A percentile compares a stretch with the other conserved stretches of the same genome.
Conservation (phyloP, 2,113 vertebrate genomes). For the Prunella fulvescens region DNA sequence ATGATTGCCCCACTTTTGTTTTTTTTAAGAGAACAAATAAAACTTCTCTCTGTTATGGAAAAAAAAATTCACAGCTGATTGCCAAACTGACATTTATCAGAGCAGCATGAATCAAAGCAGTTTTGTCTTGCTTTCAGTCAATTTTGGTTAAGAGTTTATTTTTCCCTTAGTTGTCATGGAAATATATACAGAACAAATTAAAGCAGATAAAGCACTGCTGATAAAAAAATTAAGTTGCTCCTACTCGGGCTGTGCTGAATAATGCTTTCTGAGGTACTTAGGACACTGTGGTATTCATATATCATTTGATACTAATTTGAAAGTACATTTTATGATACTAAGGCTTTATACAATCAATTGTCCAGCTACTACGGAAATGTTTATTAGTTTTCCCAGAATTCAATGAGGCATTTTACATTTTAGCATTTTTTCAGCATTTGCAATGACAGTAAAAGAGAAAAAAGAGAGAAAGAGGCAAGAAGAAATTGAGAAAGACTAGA, state of each 20-base stretch:
- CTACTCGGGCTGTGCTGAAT: not conserved
- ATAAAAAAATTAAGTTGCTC: not conserved
- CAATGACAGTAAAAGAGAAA: not conserved
- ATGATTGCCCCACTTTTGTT: not conserved
- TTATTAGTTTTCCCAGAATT: not conserved
- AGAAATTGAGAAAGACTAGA: not conserved
- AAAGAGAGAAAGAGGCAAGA: not conserved
- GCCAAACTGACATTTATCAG: constrained; percentile 8
- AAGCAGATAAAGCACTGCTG: constrained; percentile 7
- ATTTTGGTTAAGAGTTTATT: constrained; percentile 26
- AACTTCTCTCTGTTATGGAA: not conserved
- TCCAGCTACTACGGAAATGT: not conserved
- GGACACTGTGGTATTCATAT: not conserved
- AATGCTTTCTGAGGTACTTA: not conserved
- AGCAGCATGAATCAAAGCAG: constrained; percentile 1
- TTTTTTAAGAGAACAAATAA: not conserved
- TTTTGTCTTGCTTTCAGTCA: constrained; percentile 20
- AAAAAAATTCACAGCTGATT: not conserved
- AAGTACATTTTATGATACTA: not conserved
- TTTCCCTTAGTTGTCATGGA: constrained; percentile 39
- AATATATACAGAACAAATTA: constrained; percentile 10
- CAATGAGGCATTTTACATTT: not conserved
- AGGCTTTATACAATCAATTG: not conserved
- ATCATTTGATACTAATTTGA: not conserved
- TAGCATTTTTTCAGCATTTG: not conserved